Evolutionary conservation across 2,888 invertebrate species (phyloP).

Genomic region (Drosophila percnosoma): DNA sequence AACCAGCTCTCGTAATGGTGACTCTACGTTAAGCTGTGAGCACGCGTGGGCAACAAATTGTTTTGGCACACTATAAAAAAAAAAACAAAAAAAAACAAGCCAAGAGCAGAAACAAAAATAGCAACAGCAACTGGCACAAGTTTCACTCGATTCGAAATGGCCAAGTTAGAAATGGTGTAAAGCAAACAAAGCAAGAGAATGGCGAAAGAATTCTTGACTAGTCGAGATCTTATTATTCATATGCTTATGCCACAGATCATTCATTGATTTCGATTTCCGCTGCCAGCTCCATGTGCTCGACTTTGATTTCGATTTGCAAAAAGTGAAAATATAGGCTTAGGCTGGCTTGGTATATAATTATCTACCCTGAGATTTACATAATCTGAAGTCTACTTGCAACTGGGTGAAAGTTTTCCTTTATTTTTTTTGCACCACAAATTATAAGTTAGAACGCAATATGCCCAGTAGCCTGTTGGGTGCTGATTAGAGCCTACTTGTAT

Average conservation of each 20-base stretch:
- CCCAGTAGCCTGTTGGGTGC: conserved; percentile 55
- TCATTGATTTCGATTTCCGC: conserved; percentile 60
- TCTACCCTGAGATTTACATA: conserved; percentile 64
- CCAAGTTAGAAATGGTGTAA: conserved; percentile 20
- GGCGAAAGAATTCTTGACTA: conserved; percentile 10
- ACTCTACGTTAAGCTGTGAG: conserved; percentile 47
- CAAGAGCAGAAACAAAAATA: conserved; percentile 9
- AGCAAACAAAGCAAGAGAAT: conserved; percentile 9
- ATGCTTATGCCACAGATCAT: conserved; percentile 28
- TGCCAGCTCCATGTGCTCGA: conserved; percentile 46
- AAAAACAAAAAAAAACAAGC: not conserved
- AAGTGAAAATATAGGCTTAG: conserved; percentile 70
- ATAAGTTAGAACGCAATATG: conserved; percentile 66
- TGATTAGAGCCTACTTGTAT: conserved; percentile 4
- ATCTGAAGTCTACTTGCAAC: conserved; percentile 44
- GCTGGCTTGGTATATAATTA: conserved; percentile 20
- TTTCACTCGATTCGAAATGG: conserved; percentile 55
- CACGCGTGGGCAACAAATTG: conserved; percentile 60
- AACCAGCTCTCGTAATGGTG: conserved; percentile 31
- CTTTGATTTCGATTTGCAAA: conserved; percentile 63
- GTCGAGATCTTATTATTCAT: conserved; percentile 32
- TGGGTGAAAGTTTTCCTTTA: conserved; percentile 62
- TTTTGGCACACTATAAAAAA: conserved; percentile 46
- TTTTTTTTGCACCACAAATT: conserved; percentile 51
- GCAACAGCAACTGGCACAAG: conserved; percentile 51